These are phyloP conservation scores for Prunella fulvescens DNA, from an alignment of 2,113 vertebrate genomes.

Conservation along the genomic window DNA sequence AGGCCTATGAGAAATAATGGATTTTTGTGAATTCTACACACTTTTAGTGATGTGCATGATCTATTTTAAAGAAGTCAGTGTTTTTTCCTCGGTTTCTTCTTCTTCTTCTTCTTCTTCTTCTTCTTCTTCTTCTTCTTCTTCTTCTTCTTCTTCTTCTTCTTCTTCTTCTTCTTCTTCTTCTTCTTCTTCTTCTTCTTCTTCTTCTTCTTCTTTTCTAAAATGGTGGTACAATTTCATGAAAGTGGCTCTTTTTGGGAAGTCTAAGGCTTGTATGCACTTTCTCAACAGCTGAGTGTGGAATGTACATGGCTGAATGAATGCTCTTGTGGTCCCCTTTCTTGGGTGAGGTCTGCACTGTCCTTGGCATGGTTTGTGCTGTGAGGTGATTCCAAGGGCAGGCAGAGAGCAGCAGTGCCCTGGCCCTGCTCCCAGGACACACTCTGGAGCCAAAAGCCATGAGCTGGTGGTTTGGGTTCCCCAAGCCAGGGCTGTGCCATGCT, in stretches of 20 bases:
- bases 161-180: no score
- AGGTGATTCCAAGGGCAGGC: not conserved
- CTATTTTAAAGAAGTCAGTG: not conserved
- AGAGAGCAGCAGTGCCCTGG: not conserved
- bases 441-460: accelerated
- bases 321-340: not conserved
- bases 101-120: no score
- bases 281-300: not conserved
- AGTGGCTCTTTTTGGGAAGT: not conserved
- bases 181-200: no score
- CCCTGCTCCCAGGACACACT: accelerated
- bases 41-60: not conserved
- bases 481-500: accelerated
- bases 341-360: not conserved
- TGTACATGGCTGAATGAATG: not conserved
- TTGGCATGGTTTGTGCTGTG: not conserved
- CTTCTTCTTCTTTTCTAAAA: no score
- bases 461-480: not conserved
- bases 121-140: no score
- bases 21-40: not conserved
- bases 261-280: not conserved
- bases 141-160: no score
- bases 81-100: not conserved
- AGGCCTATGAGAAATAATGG: not conserved
- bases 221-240: not conserved